Evolutionary conservation across 2,888 invertebrate genomes (phyloP), one percentile per base, ranked within the genome.

Genomic region (Drosophila cognata): DNA sequence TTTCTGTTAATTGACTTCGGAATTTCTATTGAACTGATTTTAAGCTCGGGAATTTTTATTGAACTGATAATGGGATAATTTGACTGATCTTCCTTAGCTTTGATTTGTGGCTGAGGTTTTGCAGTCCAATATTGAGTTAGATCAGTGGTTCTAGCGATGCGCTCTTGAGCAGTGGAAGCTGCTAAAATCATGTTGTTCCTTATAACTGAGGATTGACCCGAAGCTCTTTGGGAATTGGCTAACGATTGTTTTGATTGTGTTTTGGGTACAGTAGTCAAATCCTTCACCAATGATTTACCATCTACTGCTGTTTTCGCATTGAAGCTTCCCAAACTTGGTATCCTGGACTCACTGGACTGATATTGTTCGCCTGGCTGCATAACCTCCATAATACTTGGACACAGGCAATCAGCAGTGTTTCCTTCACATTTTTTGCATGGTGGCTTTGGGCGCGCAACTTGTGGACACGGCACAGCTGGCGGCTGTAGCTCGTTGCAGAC

Each of bases 71-170:
- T 29, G 3, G 69, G 53, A 13, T 6, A 35, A 28, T 43, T 29
- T 35, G n/a, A 11, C 3, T 51, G 31, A 11, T 4, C 25, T 8
- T 28, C 28, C 21, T 7, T 4, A 2, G 63, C 29, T 13, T 41
- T 29, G 11, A 11, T 2, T 25, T 60, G 5, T 21, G 36, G 4
- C n/a, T 31, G 52, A 16, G 51, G 52, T 18, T 69, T 65, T 3
- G 74, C 16, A 0, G 74, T 74, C 63, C 53, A 69, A 36, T 35
- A 73, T 10, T 48, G 57, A 16, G 46, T 65, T 16, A 73, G 61
- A 56, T 67, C 67, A 13, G 51, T 46, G 1, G 11, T 43, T 36
- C n/a, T n/a, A 11, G 16, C 2, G 11, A 29, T 43, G 8, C 25
- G 61, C 7, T 21, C 21, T 28, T 28, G 5, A 28, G 31, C 18